Evolutionary conservation across 1,140 invertebrate genomes (phyloP).

Genomic region (Linepithema humile): DNA sequence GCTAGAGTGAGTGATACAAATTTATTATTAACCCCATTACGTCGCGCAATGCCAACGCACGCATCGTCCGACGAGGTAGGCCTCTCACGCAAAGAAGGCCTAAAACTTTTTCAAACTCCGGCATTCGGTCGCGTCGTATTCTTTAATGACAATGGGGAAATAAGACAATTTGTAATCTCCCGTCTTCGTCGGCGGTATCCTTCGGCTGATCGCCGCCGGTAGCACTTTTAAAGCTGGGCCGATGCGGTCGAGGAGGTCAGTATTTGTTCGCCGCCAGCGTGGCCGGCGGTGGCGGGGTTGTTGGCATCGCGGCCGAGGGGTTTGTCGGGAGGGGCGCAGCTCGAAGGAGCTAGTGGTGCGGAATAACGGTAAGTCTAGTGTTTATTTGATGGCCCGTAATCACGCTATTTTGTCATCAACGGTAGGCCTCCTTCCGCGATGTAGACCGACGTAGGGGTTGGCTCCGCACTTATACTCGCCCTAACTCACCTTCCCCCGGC

Average conservation of each 20-base stretch:
- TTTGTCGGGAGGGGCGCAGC: slow-evolving; percentile 7
- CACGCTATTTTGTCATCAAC: slow-evolving; percentile 84
- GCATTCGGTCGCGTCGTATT: background rate
- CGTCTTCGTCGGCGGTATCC: slow-evolving; percentile 38
- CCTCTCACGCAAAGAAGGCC: slow-evolving; percentile 17
- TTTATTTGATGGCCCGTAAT: slow-evolving; percentile 83
- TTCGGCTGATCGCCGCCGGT: slow-evolving; percentile 34
- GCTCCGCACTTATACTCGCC: slow-evolving; percentile 67
- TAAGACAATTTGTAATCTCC: slow-evolving; percentile 40
- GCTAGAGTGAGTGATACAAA: slow-evolving; percentile 7
- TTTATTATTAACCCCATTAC: slow-evolving; percentile 29
- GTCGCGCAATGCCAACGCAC: slow-evolving; percentile 14
- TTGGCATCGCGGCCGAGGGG: slow-evolving; percentile 66
- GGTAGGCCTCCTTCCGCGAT: slow-evolving; percentile 72
- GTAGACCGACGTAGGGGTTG: slow-evolving; percentile 66
- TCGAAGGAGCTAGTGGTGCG: slow-evolving; percentile 74
- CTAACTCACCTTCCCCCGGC: slow-evolving; percentile 64
- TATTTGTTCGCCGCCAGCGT: slow-evolving; percentile 61
- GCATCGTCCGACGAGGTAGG: background rate
- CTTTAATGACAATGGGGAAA: slow-evolving; percentile 53
- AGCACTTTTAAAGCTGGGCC: slow-evolving; percentile 45
- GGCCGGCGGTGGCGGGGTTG: slow-evolving; percentile 61
- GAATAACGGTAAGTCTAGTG: slow-evolving; percentile 82
- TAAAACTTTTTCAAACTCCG: slow-evolving; percentile 27
- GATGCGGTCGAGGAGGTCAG: slow-evolving; percentile 70